phyloP scores from a whole-genome alignment of 2,797 vertebrate species.

The Cryptoprocta ferox region DNA sequence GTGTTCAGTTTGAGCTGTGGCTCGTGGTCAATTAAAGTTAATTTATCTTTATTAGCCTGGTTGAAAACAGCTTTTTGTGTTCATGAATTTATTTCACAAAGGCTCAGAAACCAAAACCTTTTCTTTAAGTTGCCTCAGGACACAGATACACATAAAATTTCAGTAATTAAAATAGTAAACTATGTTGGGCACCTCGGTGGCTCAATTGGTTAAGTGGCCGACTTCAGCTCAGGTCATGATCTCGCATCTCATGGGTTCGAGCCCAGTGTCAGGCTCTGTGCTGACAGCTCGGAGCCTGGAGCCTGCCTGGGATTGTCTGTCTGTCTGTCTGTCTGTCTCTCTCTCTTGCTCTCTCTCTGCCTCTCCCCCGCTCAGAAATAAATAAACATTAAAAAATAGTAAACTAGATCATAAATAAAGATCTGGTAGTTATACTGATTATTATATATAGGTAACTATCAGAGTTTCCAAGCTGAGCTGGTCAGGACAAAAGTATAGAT shows the following conservation, averaged over 20 bases:
- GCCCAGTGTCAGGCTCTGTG: too few species aligned
- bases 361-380: too few species aligned
- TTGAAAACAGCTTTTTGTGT: slow-evolving; percentile 55
- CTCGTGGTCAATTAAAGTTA: not conserved
- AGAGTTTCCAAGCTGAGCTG: not conserved
- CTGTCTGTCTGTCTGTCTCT: too few species aligned
- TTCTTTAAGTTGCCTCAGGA: slow-evolving; percentile 60
- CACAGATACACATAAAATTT: slow-evolving; percentile 41
- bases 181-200: not conserved
- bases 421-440: not conserved
- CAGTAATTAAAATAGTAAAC: slow-evolving; percentile 66
- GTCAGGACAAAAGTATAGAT: not conserved
- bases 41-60: slow-evolving; percentile 63
- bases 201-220: too few species aligned
- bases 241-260: too few species aligned
- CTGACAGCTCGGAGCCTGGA: too few species aligned
- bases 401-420: slow-evolving; percentile 60
- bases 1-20: not conserved
- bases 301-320: too few species aligned
- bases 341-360: too few species aligned
- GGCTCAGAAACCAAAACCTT: slow-evolving; percentile 35
- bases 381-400: not conserved
- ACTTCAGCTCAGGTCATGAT: too few species aligned
- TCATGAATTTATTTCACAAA: slow-evolving; percentile 67
- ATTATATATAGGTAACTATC: slow-evolving; percentile 4